phyloP scores from a whole-genome alignment of 2,888 invertebrate genomes.

The Nephrotoma appendiculata region DNA sequence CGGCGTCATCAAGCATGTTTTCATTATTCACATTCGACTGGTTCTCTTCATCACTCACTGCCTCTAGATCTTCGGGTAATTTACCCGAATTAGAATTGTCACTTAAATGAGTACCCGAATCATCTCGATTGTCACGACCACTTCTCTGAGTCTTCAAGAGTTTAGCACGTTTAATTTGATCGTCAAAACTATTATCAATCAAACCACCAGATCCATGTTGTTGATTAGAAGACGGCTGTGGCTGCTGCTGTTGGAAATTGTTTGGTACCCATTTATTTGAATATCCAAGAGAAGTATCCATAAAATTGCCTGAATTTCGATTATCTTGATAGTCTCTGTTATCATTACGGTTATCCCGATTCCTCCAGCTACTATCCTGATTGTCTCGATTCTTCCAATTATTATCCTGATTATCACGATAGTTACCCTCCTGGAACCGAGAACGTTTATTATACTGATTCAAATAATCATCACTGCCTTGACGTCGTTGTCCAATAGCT shows the following conservation, averaged over 20 bases:
- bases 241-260: neutral
- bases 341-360: neutral
- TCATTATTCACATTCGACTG: neutral
- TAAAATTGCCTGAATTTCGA: neutral
- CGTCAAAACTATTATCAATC: neutral
- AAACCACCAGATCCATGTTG: neutral
- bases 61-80: neutral
- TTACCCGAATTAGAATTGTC: neutral
- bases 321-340: neutral
- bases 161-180: neutral
- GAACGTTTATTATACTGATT: neutral
- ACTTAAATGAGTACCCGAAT: neutral
- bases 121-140: neutral
- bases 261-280: neutral
- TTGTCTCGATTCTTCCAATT: neutral
- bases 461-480: neutral
- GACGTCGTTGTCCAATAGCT: neutral
- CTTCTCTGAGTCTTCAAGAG: neutral
- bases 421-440: neutral
- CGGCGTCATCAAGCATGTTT: neutral
- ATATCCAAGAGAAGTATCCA: neutral
- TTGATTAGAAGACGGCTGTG: neutral
- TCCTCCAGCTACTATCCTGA: neutral
- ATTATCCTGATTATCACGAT: neutral
- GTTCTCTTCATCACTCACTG: constrained; percentile 1